Conservation (phyloP, 1,140 invertebrate genomes). For the Oreohelix idahoensis region DNA sequence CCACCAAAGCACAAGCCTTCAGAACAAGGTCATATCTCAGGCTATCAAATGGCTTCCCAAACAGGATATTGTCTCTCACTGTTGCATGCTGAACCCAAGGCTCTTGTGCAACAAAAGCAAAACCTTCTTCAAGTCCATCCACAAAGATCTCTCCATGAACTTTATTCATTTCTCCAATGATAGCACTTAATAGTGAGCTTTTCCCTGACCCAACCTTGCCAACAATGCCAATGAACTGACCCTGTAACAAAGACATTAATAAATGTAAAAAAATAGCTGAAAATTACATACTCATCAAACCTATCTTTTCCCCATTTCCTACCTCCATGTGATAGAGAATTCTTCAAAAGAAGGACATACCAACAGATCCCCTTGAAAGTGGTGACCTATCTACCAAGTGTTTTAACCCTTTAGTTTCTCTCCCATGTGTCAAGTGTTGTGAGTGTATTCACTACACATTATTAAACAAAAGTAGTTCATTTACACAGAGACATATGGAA, state of each 20-base stretch:
- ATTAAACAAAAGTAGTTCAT: too few species aligned
- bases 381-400: too few species aligned
- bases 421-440: too few species aligned
- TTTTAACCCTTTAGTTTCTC: too few species aligned
- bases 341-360: too few species aligned
- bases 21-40: conserved; percentile 82
- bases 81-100: conserved; percentile 93
- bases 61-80: conserved; percentile 93
- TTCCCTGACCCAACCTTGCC: conserved; percentile 73
- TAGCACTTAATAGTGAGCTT: conserved; percentile 63
- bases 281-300: too few species aligned
- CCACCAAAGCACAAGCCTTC: conserved; percentile 86
- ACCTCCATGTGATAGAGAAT: too few species aligned
- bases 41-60: conserved; percentile 86
- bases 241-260: conserved; percentile 53
- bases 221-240: conserved; percentile 69
- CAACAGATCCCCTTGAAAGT: too few species aligned
- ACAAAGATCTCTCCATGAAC: conserved; percentile 56
- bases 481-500: too few species aligned
- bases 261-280: neutral
- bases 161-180: conserved; percentile 70
- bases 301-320: too few species aligned
- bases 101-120: conserved; percentile 85
- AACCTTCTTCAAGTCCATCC: conserved; percentile 49
- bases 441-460: too few species aligned